These are phyloP conservation scores for Carassius gibelio DNA, from an alignment of 2,113 vertebrate species.

Conservation along the genomic window DNA sequence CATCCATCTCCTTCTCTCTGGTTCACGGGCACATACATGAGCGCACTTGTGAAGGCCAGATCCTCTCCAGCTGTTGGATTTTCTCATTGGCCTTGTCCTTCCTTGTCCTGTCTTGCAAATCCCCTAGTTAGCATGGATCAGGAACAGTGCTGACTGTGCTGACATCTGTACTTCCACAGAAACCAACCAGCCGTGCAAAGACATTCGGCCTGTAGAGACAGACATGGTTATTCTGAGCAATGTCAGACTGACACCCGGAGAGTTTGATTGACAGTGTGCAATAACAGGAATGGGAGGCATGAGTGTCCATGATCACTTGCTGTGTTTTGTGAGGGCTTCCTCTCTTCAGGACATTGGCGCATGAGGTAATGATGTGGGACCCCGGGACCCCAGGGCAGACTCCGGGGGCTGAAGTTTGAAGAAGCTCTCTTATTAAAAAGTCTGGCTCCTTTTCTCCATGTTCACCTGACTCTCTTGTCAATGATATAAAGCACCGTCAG, in stretches of 20 bases:
- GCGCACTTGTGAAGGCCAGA: background rate
- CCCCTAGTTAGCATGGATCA: conserved; percentile 10
- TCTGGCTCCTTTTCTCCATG: background rate
- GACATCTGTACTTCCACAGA: conserved; percentile 29
- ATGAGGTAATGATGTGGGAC: conserved; percentile 18
- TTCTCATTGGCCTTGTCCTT: background rate
- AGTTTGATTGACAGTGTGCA: conserved; percentile 36
- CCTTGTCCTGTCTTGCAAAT: background rate
- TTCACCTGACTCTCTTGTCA: conserved; percentile 23
- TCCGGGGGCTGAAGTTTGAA: background rate
- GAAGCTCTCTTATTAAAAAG: conserved; percentile 27
- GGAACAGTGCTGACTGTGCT: background rate
- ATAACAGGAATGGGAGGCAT: background rate
- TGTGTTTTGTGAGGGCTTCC: conserved; percentile 13
- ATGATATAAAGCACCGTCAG: background rate
- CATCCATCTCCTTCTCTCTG: background rate
- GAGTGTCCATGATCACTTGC: conserved; percentile 25
- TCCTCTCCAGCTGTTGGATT: background rate
- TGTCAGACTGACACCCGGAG: background rate
- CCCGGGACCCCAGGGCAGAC: background rate
- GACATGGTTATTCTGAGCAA: conserved; percentile 33
- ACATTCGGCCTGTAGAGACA: background rate
- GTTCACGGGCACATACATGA: background rate
- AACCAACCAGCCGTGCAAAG: background rate
- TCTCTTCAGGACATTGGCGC: background rate